Evolutionary conservation across 2,797 vertebrate genomes (phyloP).

Genomic region (Chiroxiphia lanceolata): DNA sequence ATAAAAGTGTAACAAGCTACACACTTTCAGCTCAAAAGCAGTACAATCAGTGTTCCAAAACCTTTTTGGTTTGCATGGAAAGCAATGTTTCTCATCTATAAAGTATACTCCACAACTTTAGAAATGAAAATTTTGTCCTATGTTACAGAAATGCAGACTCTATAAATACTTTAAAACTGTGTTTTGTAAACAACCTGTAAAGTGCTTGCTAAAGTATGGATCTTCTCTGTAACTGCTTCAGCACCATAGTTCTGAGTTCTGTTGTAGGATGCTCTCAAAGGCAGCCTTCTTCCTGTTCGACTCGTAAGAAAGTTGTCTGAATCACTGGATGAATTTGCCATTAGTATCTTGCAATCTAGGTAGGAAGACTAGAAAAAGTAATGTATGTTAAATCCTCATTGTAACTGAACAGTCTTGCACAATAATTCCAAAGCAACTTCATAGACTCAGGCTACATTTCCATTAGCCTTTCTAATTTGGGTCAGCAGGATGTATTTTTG

Average conservation of each 20-base stretch:
- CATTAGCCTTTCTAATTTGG: background rate
- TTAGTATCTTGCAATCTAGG: conserved; percentile 65
- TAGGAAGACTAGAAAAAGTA: background rate
- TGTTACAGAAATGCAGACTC: background rate
- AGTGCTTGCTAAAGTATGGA: conserved; percentile 88
- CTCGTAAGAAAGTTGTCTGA: conserved; percentile 79
- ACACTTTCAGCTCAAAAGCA: background rate
- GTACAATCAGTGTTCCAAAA: background rate
- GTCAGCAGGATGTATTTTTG: background rate
- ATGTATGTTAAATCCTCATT: background rate
- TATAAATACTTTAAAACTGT: background rate
- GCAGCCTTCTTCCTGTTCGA: conserved; percentile 61
- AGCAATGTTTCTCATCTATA: background rate
- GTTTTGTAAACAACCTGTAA: conserved; percentile 82
- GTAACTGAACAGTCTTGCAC: background rate
- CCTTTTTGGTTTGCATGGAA: background rate
- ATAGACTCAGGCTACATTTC: background rate
- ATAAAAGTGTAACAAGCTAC: background rate
- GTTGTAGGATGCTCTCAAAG: conserved; percentile 72
- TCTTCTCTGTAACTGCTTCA: conserved; percentile 85
- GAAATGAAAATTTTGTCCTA: background rate
- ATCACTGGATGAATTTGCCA: conserved; percentile 89
- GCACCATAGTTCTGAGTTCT: conserved; percentile 35
- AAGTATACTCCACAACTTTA: background rate
- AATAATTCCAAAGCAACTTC: background rate